Evolutionary conservation across 2,797 vertebrate species (phyloP).

Genomic region (Erpetoichthys calabaricus): DNA sequence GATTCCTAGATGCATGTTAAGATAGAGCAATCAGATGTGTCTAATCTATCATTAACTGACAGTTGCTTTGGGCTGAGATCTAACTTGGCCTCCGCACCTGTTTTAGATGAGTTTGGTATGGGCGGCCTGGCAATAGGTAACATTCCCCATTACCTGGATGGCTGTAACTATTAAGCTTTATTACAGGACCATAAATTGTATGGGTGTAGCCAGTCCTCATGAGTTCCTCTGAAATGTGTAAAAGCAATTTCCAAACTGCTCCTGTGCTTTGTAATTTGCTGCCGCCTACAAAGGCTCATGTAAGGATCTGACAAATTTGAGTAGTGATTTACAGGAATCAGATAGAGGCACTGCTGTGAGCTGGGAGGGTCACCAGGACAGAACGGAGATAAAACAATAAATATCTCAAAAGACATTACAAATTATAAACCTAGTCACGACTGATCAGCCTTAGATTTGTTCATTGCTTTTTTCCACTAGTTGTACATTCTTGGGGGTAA

Average conservation of each 20-base stretch:
- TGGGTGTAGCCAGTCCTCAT: constrained; percentile 10
- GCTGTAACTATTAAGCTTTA: constrained; percentile 15
- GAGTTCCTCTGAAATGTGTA: constrained; percentile 8
- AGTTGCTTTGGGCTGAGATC: constrained; percentile 58
- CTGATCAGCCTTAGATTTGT: constrained; percentile 39
- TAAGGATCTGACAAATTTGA: constrained; percentile 52
- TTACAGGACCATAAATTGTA: constrained; percentile 13
- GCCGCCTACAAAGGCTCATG: constrained; percentile 22
- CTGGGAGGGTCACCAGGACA: constrained; percentile 47
- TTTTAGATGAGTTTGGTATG: constrained; percentile 32
- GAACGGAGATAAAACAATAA: constrained; percentile 47
- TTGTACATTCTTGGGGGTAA: constrained; percentile 64
- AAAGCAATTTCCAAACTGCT: constrained; percentile 17
- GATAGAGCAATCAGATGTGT: constrained; percentile 80
- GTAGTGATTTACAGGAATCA: constrained; percentile 47
- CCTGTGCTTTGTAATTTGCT: constrained; percentile 31
- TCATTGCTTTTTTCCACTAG: constrained; percentile 34
- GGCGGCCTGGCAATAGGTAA: constrained; percentile 19
- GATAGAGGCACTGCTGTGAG: constrained; percentile 43
- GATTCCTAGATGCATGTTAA: constrained; percentile 80
- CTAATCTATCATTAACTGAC: constrained; percentile 71
- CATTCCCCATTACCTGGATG: constrained; percentile 9
- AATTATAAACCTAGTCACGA: constrained; percentile 50
- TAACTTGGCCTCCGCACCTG: constrained; percentile 49
- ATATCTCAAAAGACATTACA: constrained; percentile 54